phyloP scores from a whole-genome alignment of 2,113 vertebrate genomes.

The Nannospalax galili region DNA sequence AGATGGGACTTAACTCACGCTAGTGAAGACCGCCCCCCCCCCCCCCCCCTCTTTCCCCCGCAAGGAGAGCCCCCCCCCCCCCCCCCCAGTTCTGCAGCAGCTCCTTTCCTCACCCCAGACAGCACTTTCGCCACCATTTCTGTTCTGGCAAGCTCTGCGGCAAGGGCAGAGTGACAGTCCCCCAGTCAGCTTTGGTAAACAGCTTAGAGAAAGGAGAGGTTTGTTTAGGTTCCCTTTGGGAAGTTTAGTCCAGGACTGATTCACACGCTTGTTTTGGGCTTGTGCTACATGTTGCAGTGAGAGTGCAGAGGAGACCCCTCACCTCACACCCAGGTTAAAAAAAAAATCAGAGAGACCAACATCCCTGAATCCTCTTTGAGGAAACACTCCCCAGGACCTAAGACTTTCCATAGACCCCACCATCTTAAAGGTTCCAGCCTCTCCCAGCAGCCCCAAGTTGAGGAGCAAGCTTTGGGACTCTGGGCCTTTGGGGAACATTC shows the following conservation, averaged over 20 bases:
- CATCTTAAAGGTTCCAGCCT: too few species aligned
- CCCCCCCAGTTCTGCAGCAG: neutral
- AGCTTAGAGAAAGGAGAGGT: too few species aligned
- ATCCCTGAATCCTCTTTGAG: neutral
- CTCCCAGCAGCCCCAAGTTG: neutral
- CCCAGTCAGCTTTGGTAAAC: too few species aligned
- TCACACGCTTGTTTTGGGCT: neutral
- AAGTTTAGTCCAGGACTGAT: neutral
- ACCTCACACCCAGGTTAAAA: neutral
- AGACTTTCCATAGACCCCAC: neutral
- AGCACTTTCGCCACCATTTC: neutral
- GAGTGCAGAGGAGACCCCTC: neutral
- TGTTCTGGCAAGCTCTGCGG: neutral
- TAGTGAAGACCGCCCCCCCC: neutral
- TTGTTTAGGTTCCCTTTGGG: neutral
- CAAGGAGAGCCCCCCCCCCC: too few species aligned
- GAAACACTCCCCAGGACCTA: neutral
- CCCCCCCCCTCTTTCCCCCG: too few species aligned
- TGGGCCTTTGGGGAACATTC: neutral
- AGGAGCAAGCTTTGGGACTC: neutral
- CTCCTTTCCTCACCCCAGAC: neutral
- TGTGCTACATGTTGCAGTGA: too few species aligned
- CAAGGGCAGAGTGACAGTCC: neutral
- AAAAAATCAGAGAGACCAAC: too few species aligned
- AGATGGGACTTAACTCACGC: neutral